phyloP scores from a whole-genome alignment of 2,113 vertebrate genomes.

The Amia ocellicauda region DNA sequence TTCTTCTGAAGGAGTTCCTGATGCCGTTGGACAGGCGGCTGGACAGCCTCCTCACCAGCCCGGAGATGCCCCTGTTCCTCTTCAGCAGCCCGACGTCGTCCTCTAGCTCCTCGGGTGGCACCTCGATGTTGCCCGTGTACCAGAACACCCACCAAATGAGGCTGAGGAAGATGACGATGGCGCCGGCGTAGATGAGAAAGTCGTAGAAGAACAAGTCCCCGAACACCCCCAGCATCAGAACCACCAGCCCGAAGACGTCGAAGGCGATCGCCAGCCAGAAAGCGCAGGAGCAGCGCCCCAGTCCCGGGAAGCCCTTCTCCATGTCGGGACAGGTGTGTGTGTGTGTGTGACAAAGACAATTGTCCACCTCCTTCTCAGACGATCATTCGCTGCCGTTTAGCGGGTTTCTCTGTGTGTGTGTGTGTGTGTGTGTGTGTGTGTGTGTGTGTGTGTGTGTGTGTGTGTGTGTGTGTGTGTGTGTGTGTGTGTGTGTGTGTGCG shows the following conservation, averaged over 20 bases:
- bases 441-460: background rate
- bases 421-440: no score
- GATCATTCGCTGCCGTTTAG: no score
- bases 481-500: background rate
- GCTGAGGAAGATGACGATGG: slow-evolving; percentile 82
- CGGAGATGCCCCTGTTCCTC: slow-evolving; percentile 37
- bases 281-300: slow-evolving; percentile 76
- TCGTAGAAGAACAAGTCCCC: slow-evolving; percentile 70
- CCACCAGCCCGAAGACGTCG: slow-evolving; percentile 67
- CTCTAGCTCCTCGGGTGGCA: slow-evolving; percentile 65
- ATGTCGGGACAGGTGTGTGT: slow-evolving; percentile 5
- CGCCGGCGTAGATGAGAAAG: slow-evolving; percentile 78
- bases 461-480: no score
- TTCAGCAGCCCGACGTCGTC: slow-evolving; percentile 57
- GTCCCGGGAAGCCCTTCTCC: slow-evolving; percentile 43
- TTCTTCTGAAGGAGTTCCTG: slow-evolving; percentile 47
- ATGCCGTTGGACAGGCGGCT: slow-evolving; percentile 49
- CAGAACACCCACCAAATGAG: slow-evolving; percentile 94
- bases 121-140: slow-evolving; percentile 87
- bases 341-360: background rate
- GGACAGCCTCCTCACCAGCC: slow-evolving; percentile 44
- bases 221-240: slow-evolving; percentile 78
- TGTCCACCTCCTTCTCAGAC: background rate
- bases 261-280: slow-evolving; percentile 86
- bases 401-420: no score